Evolutionary conservation across 2,797 vertebrate species (phyloP), one percentile per base, ranked within the genome.

Genomic region (Sitta carolinensis): DNA sequence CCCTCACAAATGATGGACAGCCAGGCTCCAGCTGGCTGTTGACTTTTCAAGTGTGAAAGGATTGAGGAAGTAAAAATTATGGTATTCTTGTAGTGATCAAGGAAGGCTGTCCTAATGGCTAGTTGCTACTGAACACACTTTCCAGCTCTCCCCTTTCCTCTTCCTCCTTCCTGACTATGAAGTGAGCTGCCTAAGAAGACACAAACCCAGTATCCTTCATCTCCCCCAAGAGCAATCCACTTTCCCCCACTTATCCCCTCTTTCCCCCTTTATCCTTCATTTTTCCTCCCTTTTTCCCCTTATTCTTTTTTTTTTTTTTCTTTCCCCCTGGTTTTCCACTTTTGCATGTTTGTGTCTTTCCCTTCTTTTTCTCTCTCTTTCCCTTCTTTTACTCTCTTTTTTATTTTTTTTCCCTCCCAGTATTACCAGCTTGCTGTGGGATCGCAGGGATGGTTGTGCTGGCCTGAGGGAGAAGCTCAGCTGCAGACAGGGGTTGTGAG

Each of bases 1-100:
- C 30, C 21, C 34, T 23, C 47, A 29, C 1, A 10, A 9, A 11
- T 0, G 5, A 42, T 5, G 17, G 9, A 40, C 2, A 2, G 14
- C 16, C 32, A n/a, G 68, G 2, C 29, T 95, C 87, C 79, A 93
- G 66, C 38, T 81, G 69, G 34, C 54, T 84, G 4, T 9, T 88
- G 83, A 4, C 17, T 74, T 87, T 34, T 38, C 45, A 74, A 52
- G 42, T 74, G n/a, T 4, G 5, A 66, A 87, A 52, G 43, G 15
- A 48, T 1, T 63, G 59, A 73, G 70, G 75, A 69, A 40, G 47
- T 30, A 17, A 52, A 85, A 92, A 59, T 16, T 7, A 51, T 62
- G 12, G 6, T 57, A 8, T 25, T 21, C 10, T 77, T 80, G 42
- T 47, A 67, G 34, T n/a, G 57, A 42, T 4, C 1, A 2, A 63